Percentiles rank a stretch among this genome's conserved stretches.
Conservation (phyloP, 2,113 vertebrate genomes). For the Pollimyrus isidori region DNA sequence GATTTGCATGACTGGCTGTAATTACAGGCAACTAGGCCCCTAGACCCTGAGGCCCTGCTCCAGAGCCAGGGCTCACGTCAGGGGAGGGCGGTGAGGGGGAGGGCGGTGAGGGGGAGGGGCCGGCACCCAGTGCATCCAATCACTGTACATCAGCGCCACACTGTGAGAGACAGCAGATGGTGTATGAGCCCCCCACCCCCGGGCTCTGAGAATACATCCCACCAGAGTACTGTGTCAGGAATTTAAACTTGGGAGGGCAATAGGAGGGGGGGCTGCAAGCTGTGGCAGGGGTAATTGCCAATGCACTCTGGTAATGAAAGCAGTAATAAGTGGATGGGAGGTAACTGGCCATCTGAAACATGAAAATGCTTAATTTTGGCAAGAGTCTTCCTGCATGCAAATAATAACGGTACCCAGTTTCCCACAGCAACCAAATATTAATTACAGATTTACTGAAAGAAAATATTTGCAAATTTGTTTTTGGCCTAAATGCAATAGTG, state of each 20-base stretch:
- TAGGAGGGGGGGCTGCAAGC: not conserved
- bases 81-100: not conserved
- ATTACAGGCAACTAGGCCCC: not conserved
- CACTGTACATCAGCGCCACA: not conserved
- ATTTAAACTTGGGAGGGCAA: not conserved
- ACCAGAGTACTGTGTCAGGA: not conserved
- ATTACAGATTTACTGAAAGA: not conserved
- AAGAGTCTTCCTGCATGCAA: not conserved
- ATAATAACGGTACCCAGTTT: not conserved
- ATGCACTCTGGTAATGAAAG: constrained; percentile 7
- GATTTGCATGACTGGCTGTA: not conserved
- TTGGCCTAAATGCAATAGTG: not conserved
- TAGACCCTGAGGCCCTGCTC: not conserved
- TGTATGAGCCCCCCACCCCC: not conserved
- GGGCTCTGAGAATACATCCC: not conserved
- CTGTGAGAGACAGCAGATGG: constrained; percentile 20
- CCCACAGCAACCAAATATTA: not conserved
- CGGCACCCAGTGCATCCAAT: not conserved
- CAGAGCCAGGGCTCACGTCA: not conserved
- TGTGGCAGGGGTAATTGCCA: constrained; percentile 11
- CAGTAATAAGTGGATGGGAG: not conserved
- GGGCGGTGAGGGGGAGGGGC: not conserved
- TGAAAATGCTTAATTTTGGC: not conserved
- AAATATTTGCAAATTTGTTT: not conserved
- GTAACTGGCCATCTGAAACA: constrained; percentile 1